A percentile compares a stretch with the other conserved stretches of the same genome.
These are phyloP conservation scores for Silvanus unidentatus DNA, from an alignment of 2,888 invertebrate genomes.

Conservation along the genomic window DNA sequence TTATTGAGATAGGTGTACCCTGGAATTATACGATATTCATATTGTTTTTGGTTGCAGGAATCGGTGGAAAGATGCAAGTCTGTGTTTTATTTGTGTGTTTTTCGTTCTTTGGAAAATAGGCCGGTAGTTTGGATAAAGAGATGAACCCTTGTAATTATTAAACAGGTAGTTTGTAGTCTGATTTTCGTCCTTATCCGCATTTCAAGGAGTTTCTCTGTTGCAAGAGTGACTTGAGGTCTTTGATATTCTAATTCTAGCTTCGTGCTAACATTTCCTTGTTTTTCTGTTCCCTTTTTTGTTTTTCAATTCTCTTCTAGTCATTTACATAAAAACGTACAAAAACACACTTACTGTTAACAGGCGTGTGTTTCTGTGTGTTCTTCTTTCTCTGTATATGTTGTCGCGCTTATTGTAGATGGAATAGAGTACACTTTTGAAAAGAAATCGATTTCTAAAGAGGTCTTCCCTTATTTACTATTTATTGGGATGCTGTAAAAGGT, in stretches of 20 bases:
- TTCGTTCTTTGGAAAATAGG: too few species aligned
- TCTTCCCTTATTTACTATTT: too few species aligned
- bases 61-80: too few species aligned
- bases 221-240: conserved; percentile 12
- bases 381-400: too few species aligned
- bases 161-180: conserved; percentile 17
- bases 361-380: too few species aligned
- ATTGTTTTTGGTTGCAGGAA: too few species aligned
- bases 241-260: conserved; percentile 14
- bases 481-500: too few species aligned
- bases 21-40: neutral
- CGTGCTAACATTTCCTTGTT: conserved; percentile 9
- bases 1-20: conserved; percentile 1
- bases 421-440: too few species aligned
- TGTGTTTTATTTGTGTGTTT: too few species aligned
- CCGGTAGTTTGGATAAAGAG: conserved; percentile 16
- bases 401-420: too few species aligned
- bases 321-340: conserved; percentile 14
- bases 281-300: conserved; percentile 8
- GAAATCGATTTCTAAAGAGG: too few species aligned
- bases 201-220: too few species aligned
- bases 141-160: conserved; percentile 18
- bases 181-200: conserved; percentile 14
- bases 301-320: conserved; percentile 9
- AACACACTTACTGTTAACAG: neutral